phyloP scores from a whole-genome alignment of 1,140 invertebrate genomes.

The Aphidius ervi region DNA sequence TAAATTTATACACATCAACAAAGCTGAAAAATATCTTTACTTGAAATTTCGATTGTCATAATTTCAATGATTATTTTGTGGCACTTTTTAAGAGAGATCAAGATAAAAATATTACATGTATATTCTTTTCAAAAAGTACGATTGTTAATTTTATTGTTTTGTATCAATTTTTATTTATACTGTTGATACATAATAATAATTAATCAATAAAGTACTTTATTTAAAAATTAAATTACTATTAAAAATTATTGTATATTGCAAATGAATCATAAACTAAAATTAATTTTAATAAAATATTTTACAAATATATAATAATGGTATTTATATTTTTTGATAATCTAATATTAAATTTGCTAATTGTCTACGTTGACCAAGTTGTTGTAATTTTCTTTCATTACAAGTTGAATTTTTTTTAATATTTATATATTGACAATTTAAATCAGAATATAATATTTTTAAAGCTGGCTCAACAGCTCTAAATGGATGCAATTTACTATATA shows the following conservation, averaged over 20 bases:
- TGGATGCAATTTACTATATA: conserved; percentile 60
- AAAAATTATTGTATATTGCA: neutral
- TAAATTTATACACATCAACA: no score
- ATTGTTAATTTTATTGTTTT: no score
- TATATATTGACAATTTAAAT: conserved; percentile 40
- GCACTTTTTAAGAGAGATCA: no score
- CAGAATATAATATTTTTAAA: conserved; percentile 59
- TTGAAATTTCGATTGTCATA: no score
- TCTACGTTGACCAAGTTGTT: conserved; percentile 46
- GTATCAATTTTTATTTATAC: no score
- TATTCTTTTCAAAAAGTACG: neutral
- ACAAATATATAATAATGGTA: conserved; percentile 17
- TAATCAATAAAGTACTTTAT: no score
- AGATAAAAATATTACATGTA: no score
- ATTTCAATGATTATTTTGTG: no score
- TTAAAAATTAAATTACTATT: no score
- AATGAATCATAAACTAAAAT: neutral
- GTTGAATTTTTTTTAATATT: conserved; percentile 28
- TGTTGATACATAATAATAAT: neutral
- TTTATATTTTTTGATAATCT: conserved; percentile 36
- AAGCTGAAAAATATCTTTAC: no score
- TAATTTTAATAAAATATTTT: neutral
- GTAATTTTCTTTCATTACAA: conserved; percentile 39
- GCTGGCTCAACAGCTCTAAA: conserved; percentile 70
- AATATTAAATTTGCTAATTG: conserved; percentile 52